Conservation (phyloP, 2,797 vertebrate genomes). For the Takifugu rubripes region DNA sequence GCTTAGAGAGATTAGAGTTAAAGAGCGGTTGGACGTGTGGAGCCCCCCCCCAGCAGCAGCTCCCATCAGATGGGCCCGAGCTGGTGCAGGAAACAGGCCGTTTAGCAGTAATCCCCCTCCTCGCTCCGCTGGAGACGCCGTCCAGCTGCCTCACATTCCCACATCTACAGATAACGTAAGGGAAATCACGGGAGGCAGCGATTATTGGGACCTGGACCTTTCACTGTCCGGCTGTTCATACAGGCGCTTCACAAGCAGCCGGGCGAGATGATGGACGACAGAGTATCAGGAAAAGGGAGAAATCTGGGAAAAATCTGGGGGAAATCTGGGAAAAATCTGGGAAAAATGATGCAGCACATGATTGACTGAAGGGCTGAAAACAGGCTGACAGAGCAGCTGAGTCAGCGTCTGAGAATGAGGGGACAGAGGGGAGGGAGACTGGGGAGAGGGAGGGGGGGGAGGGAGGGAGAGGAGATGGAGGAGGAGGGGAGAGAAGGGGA, state of each 20-base stretch:
- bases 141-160: not conserved
- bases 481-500: too few relatives aligned
- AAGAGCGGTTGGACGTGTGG: constrained; percentile 63
- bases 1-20: constrained; percentile 70
- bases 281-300: too few relatives aligned
- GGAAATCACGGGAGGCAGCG: too few relatives aligned
- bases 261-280: too few relatives aligned
- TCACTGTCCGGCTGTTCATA: too few relatives aligned
- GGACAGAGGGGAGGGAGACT: constrained; percentile 30
- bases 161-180: too few relatives aligned
- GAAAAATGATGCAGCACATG: constrained; percentile 1
- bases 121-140: constrained; percentile 16
- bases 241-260: too few relatives aligned
- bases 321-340: constrained; percentile 8
- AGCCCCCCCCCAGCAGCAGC: constrained; percentile 63
- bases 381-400: constrained; percentile 51
- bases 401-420: constrained; percentile 67
- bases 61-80: constrained; percentile 62
- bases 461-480: too few relatives aligned
- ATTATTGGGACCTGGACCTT: too few relatives aligned
- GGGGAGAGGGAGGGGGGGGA: constrained; percentile 6
- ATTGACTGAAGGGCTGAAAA: constrained; percentile 39
- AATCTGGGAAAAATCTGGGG: not conserved
- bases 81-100: constrained; percentile 69
- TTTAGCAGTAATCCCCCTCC: constrained; percentile 72